A percentile compares a stretch with the other conserved stretches of the same genome.
Evolutionary conservation across 2,888 invertebrate genomes (phyloP).

Genomic region (Drosophila sordidula): DNA sequence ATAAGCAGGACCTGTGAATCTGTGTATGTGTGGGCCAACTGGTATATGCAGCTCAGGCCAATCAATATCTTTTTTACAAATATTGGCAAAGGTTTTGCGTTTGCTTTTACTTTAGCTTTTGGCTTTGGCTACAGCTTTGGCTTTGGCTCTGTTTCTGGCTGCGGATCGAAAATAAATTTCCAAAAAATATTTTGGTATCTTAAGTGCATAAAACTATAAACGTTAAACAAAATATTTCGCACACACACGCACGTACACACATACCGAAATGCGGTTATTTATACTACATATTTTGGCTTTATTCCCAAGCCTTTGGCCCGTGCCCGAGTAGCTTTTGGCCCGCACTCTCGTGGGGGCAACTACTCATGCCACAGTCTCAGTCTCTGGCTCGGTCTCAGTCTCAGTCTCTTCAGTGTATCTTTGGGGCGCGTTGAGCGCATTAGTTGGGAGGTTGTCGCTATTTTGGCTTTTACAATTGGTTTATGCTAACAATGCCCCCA

Average conservation of each 20-base stretch:
- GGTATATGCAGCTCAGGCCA: slow-evolving; percentile 63
- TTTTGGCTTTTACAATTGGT: slow-evolving; percentile 78
- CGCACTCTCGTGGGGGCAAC: slow-evolving; percentile 40
- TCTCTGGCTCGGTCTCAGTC: background rate
- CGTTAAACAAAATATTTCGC: slow-evolving; percentile 79
- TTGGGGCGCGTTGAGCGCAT: slow-evolving; percentile 74
- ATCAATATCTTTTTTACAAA: slow-evolving; percentile 81
- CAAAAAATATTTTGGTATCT: slow-evolving; percentile 75
- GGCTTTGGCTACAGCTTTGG: slow-evolving; percentile 38
- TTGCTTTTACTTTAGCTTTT: slow-evolving; percentile 71
- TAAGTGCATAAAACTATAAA: slow-evolving; percentile 80
- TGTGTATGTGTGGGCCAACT: slow-evolving; percentile 34
- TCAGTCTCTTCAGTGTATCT: slow-evolving; percentile 52
- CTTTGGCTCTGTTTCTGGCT: slow-evolving; percentile 48
- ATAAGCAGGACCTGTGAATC: slow-evolving; percentile 54
- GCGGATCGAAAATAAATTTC: slow-evolving; percentile 73
- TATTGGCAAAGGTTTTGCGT: slow-evolving; percentile 79
- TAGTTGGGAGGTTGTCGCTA: slow-evolving; percentile 71
- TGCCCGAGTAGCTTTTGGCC: slow-evolving; percentile 66
- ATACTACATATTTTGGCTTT: slow-evolving; percentile 70
- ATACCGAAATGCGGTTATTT: slow-evolving; percentile 70
- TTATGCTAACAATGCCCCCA: slow-evolving; percentile 74
- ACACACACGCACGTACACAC: slow-evolving; percentile 35
- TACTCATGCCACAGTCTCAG: slow-evolving; percentile 13
- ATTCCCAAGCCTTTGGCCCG: slow-evolving; percentile 74